Evolutionary conservation across 2,797 vertebrate genomes (phyloP).

Genomic region (Periophthalmus magnuspinnatus): DNA sequence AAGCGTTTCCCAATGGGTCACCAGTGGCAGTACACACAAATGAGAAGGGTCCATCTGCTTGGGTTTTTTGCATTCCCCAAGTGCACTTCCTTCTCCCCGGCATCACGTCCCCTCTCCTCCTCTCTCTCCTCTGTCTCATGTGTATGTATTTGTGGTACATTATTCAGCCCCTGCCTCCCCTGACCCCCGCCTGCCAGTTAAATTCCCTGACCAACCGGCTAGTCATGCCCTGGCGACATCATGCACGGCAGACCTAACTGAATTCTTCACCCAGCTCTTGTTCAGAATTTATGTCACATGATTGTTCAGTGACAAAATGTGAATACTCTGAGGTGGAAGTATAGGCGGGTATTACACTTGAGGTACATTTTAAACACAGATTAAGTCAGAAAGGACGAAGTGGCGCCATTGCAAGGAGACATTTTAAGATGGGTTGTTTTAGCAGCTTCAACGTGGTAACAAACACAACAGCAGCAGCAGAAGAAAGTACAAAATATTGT

Average conservation of each 20-base stretch:
- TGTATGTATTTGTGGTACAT: constrained; percentile 83
- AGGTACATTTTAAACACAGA: neutral
- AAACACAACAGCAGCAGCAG: neutral
- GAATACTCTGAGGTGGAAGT: neutral
- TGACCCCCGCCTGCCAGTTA: constrained; percentile 87
- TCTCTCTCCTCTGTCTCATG: constrained; percentile 74
- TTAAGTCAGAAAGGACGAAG: neutral
- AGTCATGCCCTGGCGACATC: constrained; percentile 81
- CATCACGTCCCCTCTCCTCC: constrained; percentile 57
- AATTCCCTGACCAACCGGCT: constrained; percentile 81
- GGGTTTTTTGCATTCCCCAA: constrained; percentile 67
- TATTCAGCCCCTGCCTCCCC: constrained; percentile 82
- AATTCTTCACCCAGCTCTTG: constrained; percentile 80
- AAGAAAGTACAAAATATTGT: neutral
- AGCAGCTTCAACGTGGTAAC: neutral
- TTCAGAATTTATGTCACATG: constrained; percentile 59
- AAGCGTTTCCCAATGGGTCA: constrained; percentile 77
- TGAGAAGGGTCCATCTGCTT: constrained; percentile 76
- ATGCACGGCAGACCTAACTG: constrained; percentile 70
- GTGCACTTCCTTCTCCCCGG: constrained; percentile 80
- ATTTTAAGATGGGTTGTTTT: too few relatives aligned
- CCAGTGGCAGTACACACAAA: constrained; percentile 73
- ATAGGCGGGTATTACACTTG: neutral
- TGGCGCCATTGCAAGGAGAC: neutral
- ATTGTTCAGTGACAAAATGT: constrained; percentile 49